Conservation (phyloP, 2,113 vertebrate genomes). For the Phrynosoma platyrhinos region DNA sequence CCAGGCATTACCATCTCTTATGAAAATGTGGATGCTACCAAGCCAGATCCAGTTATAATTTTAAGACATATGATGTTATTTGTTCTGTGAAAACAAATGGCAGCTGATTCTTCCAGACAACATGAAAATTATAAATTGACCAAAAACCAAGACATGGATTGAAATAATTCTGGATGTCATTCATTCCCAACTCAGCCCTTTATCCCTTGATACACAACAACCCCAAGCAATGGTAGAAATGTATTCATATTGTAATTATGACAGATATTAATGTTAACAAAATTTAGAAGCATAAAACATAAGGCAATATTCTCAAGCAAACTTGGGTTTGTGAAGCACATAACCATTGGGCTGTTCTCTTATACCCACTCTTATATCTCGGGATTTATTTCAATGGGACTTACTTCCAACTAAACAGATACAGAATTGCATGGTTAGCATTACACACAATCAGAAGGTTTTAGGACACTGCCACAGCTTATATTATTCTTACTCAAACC, state of each 20-base stretch:
- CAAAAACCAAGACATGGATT: conserved; percentile 21
- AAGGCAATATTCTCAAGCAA: neutral
- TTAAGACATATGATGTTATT: neutral
- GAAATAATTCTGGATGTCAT: neutral
- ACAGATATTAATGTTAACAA: conserved; percentile 1
- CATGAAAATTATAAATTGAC: neutral
- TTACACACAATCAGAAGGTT: neutral
- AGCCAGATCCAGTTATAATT: neutral
- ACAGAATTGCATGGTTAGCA: neutral
- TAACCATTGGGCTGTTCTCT: neutral
- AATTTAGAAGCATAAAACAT: neutral
- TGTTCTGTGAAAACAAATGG: neutral
- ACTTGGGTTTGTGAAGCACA: neutral
- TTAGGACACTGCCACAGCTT: neutral
- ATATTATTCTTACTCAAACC: neutral
- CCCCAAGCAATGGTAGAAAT: neutral
- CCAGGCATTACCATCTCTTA: conserved; percentile 16
- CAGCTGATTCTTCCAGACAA: neutral
- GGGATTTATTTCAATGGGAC: neutral
- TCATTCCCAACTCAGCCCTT: neutral
- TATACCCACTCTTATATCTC: neutral
- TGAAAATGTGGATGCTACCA: neutral
- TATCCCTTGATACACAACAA: neutral
- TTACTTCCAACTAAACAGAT: neutral
- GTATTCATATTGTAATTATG: neutral